These are phyloP conservation scores for Stichodactyla mertensii DNA, from an alignment of 64 coral and sea anemone genomes.

Conservation along the genomic window DNA sequence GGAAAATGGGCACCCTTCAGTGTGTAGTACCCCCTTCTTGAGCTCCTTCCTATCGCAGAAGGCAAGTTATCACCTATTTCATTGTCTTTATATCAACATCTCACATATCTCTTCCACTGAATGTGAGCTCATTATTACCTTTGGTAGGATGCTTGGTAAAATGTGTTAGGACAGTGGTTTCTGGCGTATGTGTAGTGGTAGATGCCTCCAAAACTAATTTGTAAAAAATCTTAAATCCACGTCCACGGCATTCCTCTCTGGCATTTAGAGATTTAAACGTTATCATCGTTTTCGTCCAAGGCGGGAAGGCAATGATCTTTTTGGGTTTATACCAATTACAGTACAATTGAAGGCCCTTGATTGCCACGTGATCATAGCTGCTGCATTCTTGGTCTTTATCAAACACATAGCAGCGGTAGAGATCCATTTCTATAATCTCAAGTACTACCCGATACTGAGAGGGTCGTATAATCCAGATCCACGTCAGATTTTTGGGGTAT, in stretches of 20 bases:
- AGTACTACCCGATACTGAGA: not conserved
- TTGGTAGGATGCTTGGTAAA: not conserved
- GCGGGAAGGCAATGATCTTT: not conserved
- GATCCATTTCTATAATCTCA: not conserved
- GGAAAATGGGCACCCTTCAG: no score
- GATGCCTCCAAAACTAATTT: not conserved
- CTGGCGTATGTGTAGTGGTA: not conserved
- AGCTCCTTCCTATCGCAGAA: no score
- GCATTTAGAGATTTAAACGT: not conserved
- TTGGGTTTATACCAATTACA: not conserved
- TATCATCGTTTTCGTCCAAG: not conserved
- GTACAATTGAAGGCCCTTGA: not conserved
- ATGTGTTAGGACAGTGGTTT: not conserved
- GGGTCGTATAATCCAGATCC: not conserved
- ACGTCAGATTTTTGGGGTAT: not conserved
- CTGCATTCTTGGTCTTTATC: not conserved
- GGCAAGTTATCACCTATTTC: no score
- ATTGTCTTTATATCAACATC: no score
- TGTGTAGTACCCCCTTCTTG: no score
- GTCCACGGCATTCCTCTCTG: not conserved
- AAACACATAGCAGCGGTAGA: not conserved
- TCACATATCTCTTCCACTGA: no score
- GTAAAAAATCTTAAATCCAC: not conserved
- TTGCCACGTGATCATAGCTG: not conserved
- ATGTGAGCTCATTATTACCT: not conserved